These are phyloP conservation scores for Molorchus minor DNA, from an alignment of 2,888 invertebrate species.

Conservation along the genomic window DNA sequence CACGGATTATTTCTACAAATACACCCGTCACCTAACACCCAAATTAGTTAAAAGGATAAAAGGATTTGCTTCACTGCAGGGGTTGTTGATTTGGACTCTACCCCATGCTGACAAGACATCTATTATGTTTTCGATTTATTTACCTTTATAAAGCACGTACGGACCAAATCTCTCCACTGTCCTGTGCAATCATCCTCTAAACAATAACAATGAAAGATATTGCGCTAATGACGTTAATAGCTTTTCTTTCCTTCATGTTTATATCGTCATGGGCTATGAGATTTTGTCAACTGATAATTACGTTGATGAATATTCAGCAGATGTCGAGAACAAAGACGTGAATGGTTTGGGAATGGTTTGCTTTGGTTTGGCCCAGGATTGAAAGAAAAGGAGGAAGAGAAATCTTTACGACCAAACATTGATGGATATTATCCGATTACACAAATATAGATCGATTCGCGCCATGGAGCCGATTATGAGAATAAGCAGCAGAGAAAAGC, in stretches of 20 bases:
- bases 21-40: too few species aligned
- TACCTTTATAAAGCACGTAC: conserved; percentile 35
- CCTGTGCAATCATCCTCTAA: conserved; percentile 19
- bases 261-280: conserved; percentile 24
- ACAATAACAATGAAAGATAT: conserved; percentile 27
- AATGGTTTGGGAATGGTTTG: conserved; percentile 41
- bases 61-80: conserved; percentile 48
- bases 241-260: conserved; percentile 27
- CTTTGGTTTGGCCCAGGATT: conserved; percentile 66
- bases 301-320: conserved; percentile 18
- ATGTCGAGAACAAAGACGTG: conserved; percentile 26
- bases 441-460: too few species aligned
- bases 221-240: conserved; percentile 21
- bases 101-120: conserved; percentile 40
- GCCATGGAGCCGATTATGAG: too few species aligned
- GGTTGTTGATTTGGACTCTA: conserved; percentile 51
- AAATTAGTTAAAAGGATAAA: too few species aligned
- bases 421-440: too few species aligned
- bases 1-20: too few species aligned
- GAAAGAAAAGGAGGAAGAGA: conserved; percentile 65
- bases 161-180: conserved; percentile 12
- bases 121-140: conserved; percentile 32
- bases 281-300: conserved; percentile 3
- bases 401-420: conserved; percentile 53
- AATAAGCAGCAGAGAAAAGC: too few species aligned